A percentile compares a stretch with the other conserved stretches of the same genome.
Evolutionary conservation across 2,888 invertebrate species (phyloP).

Genomic region (Meta bourneti): DNA sequence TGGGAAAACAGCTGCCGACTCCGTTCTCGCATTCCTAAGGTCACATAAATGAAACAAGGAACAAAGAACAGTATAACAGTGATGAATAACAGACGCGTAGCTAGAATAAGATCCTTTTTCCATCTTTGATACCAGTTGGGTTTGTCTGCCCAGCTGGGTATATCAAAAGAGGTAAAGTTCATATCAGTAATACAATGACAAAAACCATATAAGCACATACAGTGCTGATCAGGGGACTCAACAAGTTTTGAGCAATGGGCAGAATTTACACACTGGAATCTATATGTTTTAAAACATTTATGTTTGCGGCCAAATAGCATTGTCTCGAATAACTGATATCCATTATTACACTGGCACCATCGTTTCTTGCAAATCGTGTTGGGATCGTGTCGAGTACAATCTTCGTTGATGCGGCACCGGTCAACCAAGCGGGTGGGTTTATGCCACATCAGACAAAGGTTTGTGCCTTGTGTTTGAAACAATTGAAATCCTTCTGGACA

Average conservation of each 20-base stretch:
- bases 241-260: conserved; percentile 55
- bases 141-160: conserved; percentile 58
- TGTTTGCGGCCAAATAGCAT: conserved; percentile 66
- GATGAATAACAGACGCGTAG: conserved; percentile 66
- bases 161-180: conserved; percentile 63
- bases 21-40: conserved; percentile 63
- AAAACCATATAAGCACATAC: conserved; percentile 66
- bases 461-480: conserved; percentile 48
- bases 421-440: conserved; percentile 65
- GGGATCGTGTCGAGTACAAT: conserved; percentile 55
- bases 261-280: conserved; percentile 46
- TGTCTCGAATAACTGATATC: conserved; percentile 68
- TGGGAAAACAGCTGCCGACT: conserved; percentile 66
- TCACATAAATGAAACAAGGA: conserved; percentile 72
- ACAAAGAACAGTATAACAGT: conserved; percentile 73
- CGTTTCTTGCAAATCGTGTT: conserved; percentile 69
- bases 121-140: conserved; percentile 68
- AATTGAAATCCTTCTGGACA: conserved; percentile 71
- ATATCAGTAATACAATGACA: conserved; percentile 65
- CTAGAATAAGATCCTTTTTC: conserved; percentile 72
- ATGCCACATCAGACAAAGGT: conserved; percentile 68
- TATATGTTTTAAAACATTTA: conserved; percentile 66
- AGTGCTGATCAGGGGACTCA: conserved; percentile 55
- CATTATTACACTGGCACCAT: conserved; percentile 66
- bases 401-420: conserved; percentile 60